phyloP scores from a whole-genome alignment of 2,888 invertebrate species.

The Tyria jacobaeae region DNA sequence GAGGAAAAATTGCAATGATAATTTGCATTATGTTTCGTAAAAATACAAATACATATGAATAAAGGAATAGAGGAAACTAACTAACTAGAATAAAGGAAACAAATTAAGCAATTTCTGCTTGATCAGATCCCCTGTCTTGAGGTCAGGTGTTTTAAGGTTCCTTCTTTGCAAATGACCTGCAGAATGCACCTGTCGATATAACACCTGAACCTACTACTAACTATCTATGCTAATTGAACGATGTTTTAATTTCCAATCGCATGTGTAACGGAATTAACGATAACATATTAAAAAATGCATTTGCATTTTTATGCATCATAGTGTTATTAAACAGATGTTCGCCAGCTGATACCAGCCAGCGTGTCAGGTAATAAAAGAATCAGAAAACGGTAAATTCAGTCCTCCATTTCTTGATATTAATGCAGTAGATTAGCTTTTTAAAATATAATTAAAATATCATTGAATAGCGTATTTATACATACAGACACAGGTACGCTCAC shows the following conservation, averaged over 20 bases:
- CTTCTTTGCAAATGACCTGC: background rate
- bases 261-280: background rate
- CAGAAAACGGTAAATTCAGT: background rate
- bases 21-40: no score
- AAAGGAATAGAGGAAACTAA: no score
- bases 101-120: no score
- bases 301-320: background rate
- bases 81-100: no score
- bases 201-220: background rate
- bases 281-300: background rate
- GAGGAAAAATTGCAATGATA: no score
- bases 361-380: background rate
- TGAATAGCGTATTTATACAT: no score
- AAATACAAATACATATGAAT: no score
- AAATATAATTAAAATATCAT: no score
- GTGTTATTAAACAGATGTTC: background rate
- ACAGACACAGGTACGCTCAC: no score
- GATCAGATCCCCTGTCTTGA: no score
- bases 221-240: background rate
- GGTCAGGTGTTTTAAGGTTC: background rate
- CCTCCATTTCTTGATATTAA: background rate
- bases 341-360: background rate
- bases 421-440: background rate
- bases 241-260: background rate
- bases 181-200: background rate